Evolutionary conservation across 2,113 vertebrate species (phyloP).

Genomic region (Patagioenas fasciata): DNA sequence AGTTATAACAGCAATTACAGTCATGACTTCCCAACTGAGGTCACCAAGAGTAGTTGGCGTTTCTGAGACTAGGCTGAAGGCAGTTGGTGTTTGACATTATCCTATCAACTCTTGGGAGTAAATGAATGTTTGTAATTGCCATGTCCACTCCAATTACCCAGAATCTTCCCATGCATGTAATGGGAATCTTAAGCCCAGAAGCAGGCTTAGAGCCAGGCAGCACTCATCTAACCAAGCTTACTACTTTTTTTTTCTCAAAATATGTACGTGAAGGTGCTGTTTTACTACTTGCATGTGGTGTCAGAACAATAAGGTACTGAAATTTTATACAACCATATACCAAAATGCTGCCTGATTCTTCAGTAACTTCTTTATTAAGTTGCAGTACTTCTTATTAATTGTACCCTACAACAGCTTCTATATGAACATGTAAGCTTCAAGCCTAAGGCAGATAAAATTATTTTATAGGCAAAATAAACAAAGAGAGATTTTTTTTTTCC

Average conservation of each 20-base stretch:
- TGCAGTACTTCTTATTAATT: neutral
- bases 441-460: neutral
- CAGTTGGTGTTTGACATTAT: neutral
- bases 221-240: slow-evolving; percentile 3
- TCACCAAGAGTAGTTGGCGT: neutral
- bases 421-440: neutral
- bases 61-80: neutral
- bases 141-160: neutral
- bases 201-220: neutral
- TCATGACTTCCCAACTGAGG: neutral
- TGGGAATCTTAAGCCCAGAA: neutral
- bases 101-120: neutral
- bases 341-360: neutral
- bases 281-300: neutral
- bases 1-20: neutral
- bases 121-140: neutral
- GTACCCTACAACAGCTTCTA: neutral
- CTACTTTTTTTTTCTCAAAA: neutral
- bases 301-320: neutral
- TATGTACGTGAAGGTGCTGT: neutral
- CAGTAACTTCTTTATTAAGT: neutral
- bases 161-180: neutral
- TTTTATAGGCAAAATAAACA: neutral
- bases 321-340: neutral
- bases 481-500: neutral